These are phyloP conservation scores for Eciton burchellii DNA, from an alignment of 1,140 invertebrate genomes.

Conservation along the genomic window DNA sequence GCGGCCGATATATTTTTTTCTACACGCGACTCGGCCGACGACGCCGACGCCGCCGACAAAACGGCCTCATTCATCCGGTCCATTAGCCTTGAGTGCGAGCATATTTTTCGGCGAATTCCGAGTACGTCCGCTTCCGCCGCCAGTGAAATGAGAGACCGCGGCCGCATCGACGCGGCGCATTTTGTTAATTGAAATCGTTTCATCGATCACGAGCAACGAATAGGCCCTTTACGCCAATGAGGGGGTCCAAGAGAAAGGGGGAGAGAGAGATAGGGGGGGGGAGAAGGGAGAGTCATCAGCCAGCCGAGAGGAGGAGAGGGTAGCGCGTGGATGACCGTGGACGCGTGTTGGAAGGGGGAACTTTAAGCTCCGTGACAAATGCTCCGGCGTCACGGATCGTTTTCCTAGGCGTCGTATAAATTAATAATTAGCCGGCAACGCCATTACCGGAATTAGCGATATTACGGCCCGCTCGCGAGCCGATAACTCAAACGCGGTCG, in stretches of 20 bases:
- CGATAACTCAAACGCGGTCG: constrained; percentile 72
- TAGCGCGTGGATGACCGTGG: not conserved
- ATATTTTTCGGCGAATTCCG: constrained; percentile 74
- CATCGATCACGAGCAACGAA: constrained; percentile 74
- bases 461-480: constrained; percentile 72
- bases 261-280: not conserved
- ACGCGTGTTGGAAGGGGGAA: constrained; percentile 18
- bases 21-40: constrained; percentile 63
- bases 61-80: constrained; percentile 70
- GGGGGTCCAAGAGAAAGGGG: not conserved
- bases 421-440: constrained; percentile 78
- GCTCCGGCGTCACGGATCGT: constrained; percentile 74
- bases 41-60: constrained; percentile 48
- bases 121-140: constrained; percentile 33
- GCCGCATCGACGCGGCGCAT: constrained; percentile 68
- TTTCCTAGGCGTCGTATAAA: constrained; percentile 78
- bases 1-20: constrained; percentile 68
- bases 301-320: not conserved
- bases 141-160: constrained; percentile 70
- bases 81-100: constrained; percentile 74
- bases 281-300: not conserved
- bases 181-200: constrained; percentile 80
- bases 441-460: constrained; percentile 81
- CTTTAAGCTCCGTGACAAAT: constrained; percentile 74
- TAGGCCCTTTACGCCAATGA: constrained; percentile 46